phyloP scores from a whole-genome alignment of 2,888 invertebrate species.

The Drepanosiphum platanoidis region DNA sequence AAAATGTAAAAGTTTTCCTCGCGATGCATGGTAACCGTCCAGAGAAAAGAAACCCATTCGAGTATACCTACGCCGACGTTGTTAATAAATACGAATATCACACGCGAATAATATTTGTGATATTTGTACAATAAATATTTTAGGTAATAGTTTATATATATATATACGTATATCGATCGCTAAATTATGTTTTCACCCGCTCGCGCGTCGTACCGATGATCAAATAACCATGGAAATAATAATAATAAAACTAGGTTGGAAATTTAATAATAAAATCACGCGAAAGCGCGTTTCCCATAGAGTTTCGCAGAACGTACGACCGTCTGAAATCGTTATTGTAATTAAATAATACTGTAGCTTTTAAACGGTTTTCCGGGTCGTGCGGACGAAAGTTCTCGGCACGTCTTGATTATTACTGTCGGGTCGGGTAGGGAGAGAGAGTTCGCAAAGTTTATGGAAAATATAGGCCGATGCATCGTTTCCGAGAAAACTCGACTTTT shows the following conservation, averaged over 20 bases:
- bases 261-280: not conserved
- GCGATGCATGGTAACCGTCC: not conserved
- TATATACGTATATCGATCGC: not conserved
- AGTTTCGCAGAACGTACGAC: not conserved
- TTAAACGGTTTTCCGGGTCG: not conserved
- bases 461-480: not conserved
- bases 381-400: not conserved
- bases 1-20: not conserved
- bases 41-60: not conserved
- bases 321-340: not conserved
- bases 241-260: not conserved
- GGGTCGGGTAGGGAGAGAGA: not conserved
- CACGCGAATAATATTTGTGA: not conserved
- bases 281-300: no score
- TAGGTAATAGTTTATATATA: not conserved
- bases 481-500: no score
- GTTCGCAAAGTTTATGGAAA: not conserved
- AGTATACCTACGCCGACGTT: no score
- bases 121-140: not conserved
- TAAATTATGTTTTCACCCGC: not conserved
- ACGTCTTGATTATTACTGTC: not conserved
- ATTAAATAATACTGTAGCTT: not conserved
- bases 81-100: no score
- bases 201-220: not conserved
- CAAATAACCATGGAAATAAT: not conserved